Percentiles rank a stretch among this genome's conserved stretches.
Evolutionary conservation across 2,888 invertebrate genomes (phyloP).

Genomic region (Dryobotodes eremita): DNA sequence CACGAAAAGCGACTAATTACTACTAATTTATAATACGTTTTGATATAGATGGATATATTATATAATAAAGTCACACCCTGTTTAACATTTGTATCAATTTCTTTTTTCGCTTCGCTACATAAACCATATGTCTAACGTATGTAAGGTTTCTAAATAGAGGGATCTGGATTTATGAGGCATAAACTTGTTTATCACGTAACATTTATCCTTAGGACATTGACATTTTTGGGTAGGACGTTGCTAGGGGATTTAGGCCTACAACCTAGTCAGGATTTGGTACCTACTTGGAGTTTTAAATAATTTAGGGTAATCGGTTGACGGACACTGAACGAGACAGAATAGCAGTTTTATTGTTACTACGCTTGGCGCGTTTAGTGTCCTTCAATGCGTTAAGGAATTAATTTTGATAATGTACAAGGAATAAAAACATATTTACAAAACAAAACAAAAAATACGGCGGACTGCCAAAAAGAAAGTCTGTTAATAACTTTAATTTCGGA

Average conservation of each 20-base stretch:
- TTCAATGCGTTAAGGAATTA: neutral
- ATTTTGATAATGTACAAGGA: neutral
- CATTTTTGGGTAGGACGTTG: neutral
- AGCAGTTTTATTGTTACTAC: neutral
- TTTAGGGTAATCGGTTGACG: neutral
- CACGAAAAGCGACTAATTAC: too few species aligned
- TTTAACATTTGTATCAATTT: conserved; percentile 3
- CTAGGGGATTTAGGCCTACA: neutral
- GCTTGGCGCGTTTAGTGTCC: neutral
- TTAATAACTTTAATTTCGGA: too few species aligned
- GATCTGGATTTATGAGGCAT: conserved; percentile 34
- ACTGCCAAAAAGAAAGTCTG: too few species aligned
- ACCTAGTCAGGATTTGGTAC: neutral
- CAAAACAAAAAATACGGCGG: too few species aligned
- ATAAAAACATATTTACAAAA: neutral
- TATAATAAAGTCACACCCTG: neutral
- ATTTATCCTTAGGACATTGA: conserved; percentile 26
- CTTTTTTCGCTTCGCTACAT: conserved; percentile 13
- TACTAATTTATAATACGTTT: too few species aligned
- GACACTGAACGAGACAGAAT: neutral
- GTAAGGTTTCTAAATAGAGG: conserved; percentile 22
- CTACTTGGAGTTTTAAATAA: conserved; percentile 11
- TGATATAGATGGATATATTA: too few species aligned
- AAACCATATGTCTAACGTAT: neutral
- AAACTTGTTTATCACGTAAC: conserved; percentile 36